Evolutionary conservation across 1,140 invertebrate genomes (phyloP), one percentile per base, ranked within the genome.

Genomic region (Plutomurus gul): DNA sequence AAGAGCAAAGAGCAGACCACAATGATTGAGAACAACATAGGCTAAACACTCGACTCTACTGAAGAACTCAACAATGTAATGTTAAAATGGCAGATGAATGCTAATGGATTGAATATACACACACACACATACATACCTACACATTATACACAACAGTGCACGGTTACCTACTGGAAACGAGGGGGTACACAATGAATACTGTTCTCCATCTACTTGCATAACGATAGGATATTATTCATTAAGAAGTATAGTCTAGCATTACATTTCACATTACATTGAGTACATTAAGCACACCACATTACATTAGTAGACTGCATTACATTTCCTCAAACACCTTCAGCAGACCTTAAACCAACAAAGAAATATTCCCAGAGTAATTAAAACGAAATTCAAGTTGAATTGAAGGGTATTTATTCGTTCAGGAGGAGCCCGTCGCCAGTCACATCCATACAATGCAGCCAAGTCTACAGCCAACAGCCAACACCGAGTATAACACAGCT

Each of bases 301-400:
- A 65, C 56, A 65, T 65, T 65, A 65, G 56, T 65, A 65, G 56
- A 4, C 25, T 33, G 4, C 22, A 65, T 43, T 43, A 65, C 56
- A 65, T 65, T 65, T 65, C 56, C 56, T 65, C n/a, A 65, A 65
- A 65, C 56, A 65, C 56, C 27, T 65, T 65, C 27, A 65, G 13
- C 22, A 60, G 56, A 65, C 56, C 56, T 65, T 65, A 36, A 65
- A 65, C 56, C 13, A 36, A 65, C 56, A 65, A 65, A 65, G 56
- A 27, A 65, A 65, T n/a, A 65, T 65, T 65, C 56, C 56, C 56
- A 65, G 56, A 65, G 56, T 33, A 65, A 65, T 65, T 65, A 65
- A 65, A 65, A 65, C 30, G 30, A n/a, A 65, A 65, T 30, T 65
- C 27, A 65, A 65, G 56, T 65, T 65, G 16, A 27, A 65, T 65